These are phyloP conservation scores for Pterois miles DNA, from an alignment of 2,797 vertebrate genomes.

Conservation along the genomic window DNA sequence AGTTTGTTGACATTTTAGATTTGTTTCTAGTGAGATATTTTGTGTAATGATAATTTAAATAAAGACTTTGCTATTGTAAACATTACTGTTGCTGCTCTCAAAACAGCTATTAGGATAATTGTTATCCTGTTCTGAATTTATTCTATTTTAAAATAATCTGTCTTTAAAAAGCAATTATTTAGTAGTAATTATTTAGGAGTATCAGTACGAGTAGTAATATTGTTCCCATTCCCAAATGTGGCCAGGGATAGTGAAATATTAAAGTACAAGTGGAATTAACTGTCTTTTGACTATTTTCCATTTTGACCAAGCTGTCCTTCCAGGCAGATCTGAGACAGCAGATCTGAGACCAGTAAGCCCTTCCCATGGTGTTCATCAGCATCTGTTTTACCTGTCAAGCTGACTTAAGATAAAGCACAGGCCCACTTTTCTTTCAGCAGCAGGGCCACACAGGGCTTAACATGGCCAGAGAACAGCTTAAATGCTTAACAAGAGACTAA, in stretches of 20 bases:
- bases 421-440: constrained; percentile 30
- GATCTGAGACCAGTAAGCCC: neutral
- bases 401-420: constrained; percentile 24
- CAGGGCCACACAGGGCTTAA: constrained; percentile 11
- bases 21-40: neutral
- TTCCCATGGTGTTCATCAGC: neutral
- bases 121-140: no score
- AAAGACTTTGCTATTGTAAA: no score
- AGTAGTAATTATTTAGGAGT: neutral
- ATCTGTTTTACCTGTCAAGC: constrained; percentile 19
- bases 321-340: no score
- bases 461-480: constrained; percentile 23
- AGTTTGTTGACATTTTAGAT: no score
- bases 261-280: neutral
- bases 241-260: neutral
- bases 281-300: neutral
- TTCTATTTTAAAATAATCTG: no score
- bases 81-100: neutral
- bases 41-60: neutral
- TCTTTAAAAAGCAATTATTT: no score
- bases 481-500: constrained; percentile 33
- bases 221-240: neutral
- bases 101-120: no score
- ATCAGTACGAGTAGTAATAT: neutral
- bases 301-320: neutral